phyloP scores from a whole-genome alignment of 2,113 vertebrate genomes.

The Rhea pennata region DNA sequence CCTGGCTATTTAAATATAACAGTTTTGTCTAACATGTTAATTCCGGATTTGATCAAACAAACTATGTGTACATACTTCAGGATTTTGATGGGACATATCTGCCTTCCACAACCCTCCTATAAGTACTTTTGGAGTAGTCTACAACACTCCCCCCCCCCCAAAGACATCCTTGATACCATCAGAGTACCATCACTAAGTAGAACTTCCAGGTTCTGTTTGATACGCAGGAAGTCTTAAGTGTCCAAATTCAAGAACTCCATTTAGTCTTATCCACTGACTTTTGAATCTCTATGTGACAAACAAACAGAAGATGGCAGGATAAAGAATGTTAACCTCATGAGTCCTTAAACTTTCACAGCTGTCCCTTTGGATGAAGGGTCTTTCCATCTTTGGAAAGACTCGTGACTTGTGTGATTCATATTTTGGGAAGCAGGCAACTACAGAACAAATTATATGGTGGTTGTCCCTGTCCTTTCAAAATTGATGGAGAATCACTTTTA shows the following conservation, averaged over 20 bases:
- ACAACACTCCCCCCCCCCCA: background rate
- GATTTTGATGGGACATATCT: background rate
- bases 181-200: background rate
- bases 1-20: background rate
- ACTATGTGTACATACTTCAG: fast-evolving
- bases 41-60: background rate
- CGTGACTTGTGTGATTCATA: fast-evolving
- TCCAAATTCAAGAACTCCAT: background rate
- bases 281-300: background rate
- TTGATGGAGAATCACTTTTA: background rate
- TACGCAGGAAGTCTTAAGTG: fast-evolving
- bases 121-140: background rate
- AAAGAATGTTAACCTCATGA: background rate
- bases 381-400: background rate
- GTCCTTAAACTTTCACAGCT: fast-evolving
- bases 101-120: fast-evolving
- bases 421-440: background rate
- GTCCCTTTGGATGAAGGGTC: background rate
- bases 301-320: background rate
- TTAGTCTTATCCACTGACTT: background rate
- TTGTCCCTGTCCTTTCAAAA: background rate
- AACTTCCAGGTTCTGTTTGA: background rate
- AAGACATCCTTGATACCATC: too few relatives aligned
- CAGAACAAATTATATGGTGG: background rate
- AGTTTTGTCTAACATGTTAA: background rate